These are phyloP conservation scores for Sebastes miniatus DNA, from an alignment of 2,797 vertebrate genomes.

Conservation along the genomic window DNA sequence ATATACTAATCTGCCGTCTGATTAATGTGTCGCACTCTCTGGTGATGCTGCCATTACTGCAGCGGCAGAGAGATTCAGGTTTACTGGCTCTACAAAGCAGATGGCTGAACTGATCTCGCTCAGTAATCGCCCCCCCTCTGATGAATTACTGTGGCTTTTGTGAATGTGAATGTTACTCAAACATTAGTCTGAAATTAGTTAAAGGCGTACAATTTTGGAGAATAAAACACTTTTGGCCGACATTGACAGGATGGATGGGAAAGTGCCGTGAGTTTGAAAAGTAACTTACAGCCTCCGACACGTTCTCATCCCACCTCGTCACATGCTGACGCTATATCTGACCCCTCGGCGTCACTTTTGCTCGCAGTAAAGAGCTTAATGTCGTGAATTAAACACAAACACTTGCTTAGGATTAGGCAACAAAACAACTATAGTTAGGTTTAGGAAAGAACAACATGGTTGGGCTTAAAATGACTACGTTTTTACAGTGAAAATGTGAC, in stretches of 20 bases:
- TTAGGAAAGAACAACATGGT: no score
- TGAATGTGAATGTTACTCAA: not conserved
- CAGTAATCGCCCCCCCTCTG: not conserved
- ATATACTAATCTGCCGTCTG: not conserved
- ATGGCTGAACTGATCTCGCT: not conserved
- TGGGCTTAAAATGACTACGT: no score
- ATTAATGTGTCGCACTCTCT: slow-evolving; percentile 1
- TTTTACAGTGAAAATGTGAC: no score
- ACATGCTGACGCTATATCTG: no score
- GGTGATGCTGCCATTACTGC: not conserved
- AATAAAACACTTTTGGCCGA: not conserved
- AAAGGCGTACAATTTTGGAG: not conserved
- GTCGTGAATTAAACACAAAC: no score
- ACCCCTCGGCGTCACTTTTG: no score
- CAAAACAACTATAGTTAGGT: no score
- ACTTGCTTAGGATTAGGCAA: no score
- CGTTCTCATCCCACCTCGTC: no score
- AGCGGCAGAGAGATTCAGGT: not conserved
- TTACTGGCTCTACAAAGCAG: not conserved
- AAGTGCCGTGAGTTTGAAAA: not conserved
- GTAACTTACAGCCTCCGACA: not conserved
- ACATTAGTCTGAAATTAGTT: not conserved
- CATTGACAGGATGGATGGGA: not conserved
- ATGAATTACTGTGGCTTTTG: not conserved
- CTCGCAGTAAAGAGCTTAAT: no score